Evolutionary conservation across 1,140 invertebrate species (phyloP).

Genomic region (Caenorhabditis tropicalis): DNA sequence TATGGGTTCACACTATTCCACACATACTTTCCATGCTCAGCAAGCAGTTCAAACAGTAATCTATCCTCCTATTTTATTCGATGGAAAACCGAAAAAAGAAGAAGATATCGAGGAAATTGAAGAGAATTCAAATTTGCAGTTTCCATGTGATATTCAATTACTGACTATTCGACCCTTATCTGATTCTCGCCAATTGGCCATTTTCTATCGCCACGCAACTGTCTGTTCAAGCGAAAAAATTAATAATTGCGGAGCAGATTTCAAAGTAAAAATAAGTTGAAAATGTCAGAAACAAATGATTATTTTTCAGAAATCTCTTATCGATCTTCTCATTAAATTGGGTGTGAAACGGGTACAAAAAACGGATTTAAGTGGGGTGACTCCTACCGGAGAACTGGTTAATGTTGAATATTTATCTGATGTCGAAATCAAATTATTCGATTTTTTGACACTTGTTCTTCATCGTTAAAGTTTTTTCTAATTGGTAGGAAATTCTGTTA

Average conservation of each 20-base stretch:
- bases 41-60: constrained; percentile 46
- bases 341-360: constrained; percentile 19
- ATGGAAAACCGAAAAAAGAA: neutral
- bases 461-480: neutral
- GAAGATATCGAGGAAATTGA: neutral
- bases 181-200: neutral
- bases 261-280: neutral
- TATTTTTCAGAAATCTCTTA: neutral
- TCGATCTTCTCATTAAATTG: neutral
- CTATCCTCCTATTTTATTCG: constrained; percentile 48
- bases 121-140: neutral
- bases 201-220: constrained; percentile 39
- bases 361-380: constrained; percentile 24
- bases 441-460: constrained; percentile 1
- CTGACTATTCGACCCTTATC: constrained; percentile 47
- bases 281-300: neutral
- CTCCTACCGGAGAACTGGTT: neutral
- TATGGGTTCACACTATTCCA: neutral
- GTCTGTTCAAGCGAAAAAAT: neutral
- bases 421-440: neutral
- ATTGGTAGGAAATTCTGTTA: neutral
- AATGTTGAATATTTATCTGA: constrained; percentile 5
- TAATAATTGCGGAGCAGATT: constrained; percentile 23
- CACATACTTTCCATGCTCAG: constrained; percentile 35
- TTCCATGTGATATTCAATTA: constrained; percentile 59